phyloP scores from a whole-genome alignment of 2,113 vertebrate genomes.

The Muntiacus reevesi region DNA sequence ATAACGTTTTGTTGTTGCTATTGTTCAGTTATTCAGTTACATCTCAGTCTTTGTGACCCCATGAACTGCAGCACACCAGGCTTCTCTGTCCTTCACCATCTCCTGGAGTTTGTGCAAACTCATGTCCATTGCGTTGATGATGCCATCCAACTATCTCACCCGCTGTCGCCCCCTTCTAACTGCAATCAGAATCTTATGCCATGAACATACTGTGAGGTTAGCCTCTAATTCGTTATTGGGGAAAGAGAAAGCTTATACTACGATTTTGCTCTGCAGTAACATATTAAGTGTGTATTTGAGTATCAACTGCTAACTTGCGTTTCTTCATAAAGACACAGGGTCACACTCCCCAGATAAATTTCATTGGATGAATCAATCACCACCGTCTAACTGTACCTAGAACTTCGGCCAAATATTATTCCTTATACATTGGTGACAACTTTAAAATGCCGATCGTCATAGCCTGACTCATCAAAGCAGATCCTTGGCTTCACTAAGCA shows the following conservation, averaged over 20 bases:
- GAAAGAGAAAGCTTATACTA: background rate
- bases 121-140: background rate
- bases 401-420: background rate
- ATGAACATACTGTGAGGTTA: background rate
- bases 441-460: background rate
- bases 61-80: background rate
- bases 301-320: background rate
- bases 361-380: background rate
- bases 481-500: background rate
- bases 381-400: background rate
- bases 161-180: background rate
- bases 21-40: background rate
- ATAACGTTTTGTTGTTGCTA: background rate
- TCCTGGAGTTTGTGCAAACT: fast-evolving
- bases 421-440: background rate
- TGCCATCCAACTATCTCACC: background rate
- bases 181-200: background rate
- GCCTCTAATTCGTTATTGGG: background rate
- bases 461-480: background rate
- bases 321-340: background rate
- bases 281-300: background rate
- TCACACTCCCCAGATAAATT: too few relatives aligned
- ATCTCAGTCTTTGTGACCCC: background rate
- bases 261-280: background rate
- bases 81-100: background rate